A percentile compares a stretch with the other conserved stretches of the same genome.
Evolutionary conservation across 2,888 invertebrate species (phyloP).

Genomic region (Perizoma flavofasciatum): DNA sequence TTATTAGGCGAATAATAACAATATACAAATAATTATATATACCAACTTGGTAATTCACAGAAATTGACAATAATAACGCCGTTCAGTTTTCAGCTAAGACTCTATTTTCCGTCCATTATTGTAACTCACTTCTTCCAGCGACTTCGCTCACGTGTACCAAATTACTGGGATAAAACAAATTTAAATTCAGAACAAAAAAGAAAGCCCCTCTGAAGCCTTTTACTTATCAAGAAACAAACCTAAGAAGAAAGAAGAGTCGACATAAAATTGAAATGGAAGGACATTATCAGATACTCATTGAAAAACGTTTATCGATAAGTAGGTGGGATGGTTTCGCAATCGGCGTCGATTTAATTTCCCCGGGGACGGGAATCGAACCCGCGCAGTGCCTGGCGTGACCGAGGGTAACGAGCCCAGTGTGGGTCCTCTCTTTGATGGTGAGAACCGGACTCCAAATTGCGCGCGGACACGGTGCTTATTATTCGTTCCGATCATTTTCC

Average conservation of each 20-base stretch:
- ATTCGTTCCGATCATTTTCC: no score
- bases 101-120: no score
- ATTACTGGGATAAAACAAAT: conserved; percentile 2
- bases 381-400: conserved; percentile 41
- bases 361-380: conserved; percentile 46
- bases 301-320: conserved; percentile 45
- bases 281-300: conserved; percentile 30
- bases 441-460: conserved; percentile 21
- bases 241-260: background rate
- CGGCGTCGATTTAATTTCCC: conserved; percentile 53
- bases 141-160: background rate
- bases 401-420: conserved; percentile 40
- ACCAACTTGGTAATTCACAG: no score
- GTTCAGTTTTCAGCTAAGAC: no score
- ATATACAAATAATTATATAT: no score
- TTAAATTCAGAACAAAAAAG: conserved; percentile 20
- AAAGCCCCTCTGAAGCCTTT: conserved; percentile 44
- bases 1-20: no score
- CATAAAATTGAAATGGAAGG: conserved; percentile 15
- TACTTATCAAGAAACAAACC: conserved; percentile 23
- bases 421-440: conserved; percentile 29
- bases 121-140: no score
- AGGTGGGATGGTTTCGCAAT: conserved; percentile 40
- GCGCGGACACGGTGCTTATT: background rate
- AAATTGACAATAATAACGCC: no score